Base-by-base conservation (phyloP, 2,888 invertebrate genomes). In the Phrixothrix hirtus region DNA sequence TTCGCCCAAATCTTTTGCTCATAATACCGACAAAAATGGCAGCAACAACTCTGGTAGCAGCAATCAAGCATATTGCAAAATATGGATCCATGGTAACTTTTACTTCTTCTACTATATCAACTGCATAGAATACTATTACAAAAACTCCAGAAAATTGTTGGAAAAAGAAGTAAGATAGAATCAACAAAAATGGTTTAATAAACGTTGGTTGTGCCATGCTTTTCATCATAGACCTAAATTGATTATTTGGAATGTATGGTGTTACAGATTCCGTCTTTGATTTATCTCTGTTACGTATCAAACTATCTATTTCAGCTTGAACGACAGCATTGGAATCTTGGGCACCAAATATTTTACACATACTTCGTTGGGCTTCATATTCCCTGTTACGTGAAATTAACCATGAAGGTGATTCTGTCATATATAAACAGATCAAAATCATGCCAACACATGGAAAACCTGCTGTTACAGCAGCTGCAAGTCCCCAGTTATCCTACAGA, bases 61-160 rank as follows among this genome's bases (percentile, higher is more conserved):
- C 83, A 13, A 81, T 81, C 13, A 80, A 63, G 14, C 82, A 78
- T 0, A 81, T 78, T 0, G 77, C 76, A 0, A 78, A 34, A 55
- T 81, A 78, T 0, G 77, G 72, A 60, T 81, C 77, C 1, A 79
- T 65, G 2, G 59, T 68, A 0, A 81, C 69, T 0, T 79, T 79
- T 0, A 80, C 78, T 31, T 75, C 75, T 16, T 67, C 57, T 1
- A 77, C 77, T 0, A 83, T 77, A 55, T 79, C 75, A 0, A 82
- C 78, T 6, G 82, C 81, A 60, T 83, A 83, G 56, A 81, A 81
- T 5, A 83, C 76, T 1, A 82, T 71, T 0, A 80, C 78, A 55
- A 81, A 82, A 1, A 78, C 74, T 0, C 83, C 83, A 2, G 80
- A 76, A 55, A 81, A 78, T 64, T 83, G 83, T 64, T 83, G 82